These are phyloP conservation scores for Balaenoptera acutorostrata DNA, from an alignment of 2,113 vertebrate genomes.

Conservation along the genomic window DNA sequence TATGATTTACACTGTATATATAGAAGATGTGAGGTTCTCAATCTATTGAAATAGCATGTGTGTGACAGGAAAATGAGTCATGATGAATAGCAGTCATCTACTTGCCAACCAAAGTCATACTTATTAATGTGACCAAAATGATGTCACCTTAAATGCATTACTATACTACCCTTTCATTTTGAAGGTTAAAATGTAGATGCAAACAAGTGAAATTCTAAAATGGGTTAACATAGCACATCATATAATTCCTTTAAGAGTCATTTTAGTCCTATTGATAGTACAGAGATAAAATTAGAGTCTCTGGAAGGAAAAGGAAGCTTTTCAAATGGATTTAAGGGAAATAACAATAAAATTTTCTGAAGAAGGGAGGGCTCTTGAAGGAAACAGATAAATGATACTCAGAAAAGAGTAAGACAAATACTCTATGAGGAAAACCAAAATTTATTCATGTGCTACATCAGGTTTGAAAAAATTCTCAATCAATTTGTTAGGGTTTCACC, in stretches of 20 bases:
- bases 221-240: neutral
- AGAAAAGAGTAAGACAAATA: neutral
- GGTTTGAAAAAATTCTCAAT: neutral
- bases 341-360: neutral
- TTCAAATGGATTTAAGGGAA: neutral
- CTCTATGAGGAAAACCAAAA: neutral
- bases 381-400: neutral
- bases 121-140: conserved; percentile 41
- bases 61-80: conserved; percentile 36
- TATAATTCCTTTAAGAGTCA: neutral
- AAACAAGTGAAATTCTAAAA: conserved; percentile 53
- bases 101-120: neutral
- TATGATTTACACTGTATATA: neutral
- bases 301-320: neutral
- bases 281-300: neutral
- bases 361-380: neutral
- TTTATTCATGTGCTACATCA: neutral
- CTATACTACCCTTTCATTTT: neutral
- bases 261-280: neutral
- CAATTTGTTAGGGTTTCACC: neutral
- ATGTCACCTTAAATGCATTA: conserved; percentile 6
- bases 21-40: neutral
- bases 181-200: conserved; percentile 54
- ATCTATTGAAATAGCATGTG: neutral
- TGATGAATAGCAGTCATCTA: neutral